Conservation (phyloP, 2,888 invertebrate genomes). For the Phragmatobia fuliginosa region DNA sequence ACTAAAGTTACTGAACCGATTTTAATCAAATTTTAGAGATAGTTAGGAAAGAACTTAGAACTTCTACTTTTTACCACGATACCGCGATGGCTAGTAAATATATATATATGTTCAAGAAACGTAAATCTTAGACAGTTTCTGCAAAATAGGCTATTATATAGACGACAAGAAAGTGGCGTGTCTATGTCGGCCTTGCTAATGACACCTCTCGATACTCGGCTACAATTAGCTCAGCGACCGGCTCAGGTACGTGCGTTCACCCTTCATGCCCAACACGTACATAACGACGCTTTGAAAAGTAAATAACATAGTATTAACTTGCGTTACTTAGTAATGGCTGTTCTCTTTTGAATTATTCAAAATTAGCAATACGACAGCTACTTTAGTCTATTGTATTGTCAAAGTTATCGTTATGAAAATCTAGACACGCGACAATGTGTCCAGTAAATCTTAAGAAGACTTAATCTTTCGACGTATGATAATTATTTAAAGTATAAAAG, state of each 20-base stretch:
- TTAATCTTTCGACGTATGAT: not conserved
- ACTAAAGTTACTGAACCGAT: no score
- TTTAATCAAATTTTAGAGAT: no score
- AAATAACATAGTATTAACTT: slow-evolving; percentile 37
- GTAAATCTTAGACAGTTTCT: slow-evolving; percentile 35
- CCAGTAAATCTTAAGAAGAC: no score
- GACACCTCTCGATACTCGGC: slow-evolving; percentile 44
- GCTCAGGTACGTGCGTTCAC: slow-evolving; percentile 48
- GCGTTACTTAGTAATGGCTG: slow-evolving; percentile 23
- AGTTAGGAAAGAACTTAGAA: no score
- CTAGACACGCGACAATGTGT: no score
- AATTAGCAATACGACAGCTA: slow-evolving; percentile 34
- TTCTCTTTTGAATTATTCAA: slow-evolving; percentile 42
- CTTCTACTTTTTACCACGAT: no score
- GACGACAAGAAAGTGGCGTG: slow-evolving; percentile 46
- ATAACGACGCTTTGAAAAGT: slow-evolving; percentile 44
- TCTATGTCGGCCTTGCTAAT: slow-evolving; percentile 53
- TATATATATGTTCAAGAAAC: slow-evolving; percentile 25
- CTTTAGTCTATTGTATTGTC: slow-evolving; percentile 63
- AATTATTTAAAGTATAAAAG: not conserved
- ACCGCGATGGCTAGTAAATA: not conserved
- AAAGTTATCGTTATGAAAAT: slow-evolving; percentile 56
- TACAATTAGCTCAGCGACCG: slow-evolving; percentile 45
- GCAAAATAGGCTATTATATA: slow-evolving; percentile 31
- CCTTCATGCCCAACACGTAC: slow-evolving; percentile 24